Evolutionary conservation across 2,797 vertebrate genomes (phyloP).

Genomic region (Sciurus carolinensis): DNA sequence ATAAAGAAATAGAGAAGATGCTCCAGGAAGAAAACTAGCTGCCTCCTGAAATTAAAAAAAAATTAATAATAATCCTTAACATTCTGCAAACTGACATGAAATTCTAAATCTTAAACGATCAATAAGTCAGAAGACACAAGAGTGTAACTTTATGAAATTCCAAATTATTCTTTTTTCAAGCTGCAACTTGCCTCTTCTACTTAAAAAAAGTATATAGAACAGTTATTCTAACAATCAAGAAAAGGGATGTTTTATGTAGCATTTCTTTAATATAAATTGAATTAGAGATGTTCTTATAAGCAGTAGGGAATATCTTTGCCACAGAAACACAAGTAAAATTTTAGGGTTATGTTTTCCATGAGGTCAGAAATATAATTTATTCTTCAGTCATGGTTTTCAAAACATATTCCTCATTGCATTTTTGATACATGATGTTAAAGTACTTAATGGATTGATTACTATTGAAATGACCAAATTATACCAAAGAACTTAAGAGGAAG

Average conservation of each 20-base stretch:
- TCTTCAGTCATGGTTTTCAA: constrained; percentile 77
- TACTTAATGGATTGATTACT: constrained; percentile 80
- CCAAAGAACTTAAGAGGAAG: constrained; percentile 86
- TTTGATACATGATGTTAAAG: constrained; percentile 85
- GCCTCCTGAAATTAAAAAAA: constrained; percentile 62
- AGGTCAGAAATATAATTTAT: constrained; percentile 81
- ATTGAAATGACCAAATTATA: constrained; percentile 80
- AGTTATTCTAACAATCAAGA: constrained; percentile 75
- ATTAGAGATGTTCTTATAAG: constrained; percentile 66
- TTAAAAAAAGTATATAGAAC: constrained; percentile 41
- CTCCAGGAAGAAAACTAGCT: constrained; percentile 92
- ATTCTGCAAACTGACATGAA: constrained; percentile 80
- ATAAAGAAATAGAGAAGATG: constrained; percentile 98
- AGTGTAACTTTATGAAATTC: constrained; percentile 77
- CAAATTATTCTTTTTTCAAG: constrained; percentile 72
- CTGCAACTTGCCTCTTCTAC: constrained; percentile 75
- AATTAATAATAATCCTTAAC: constrained; percentile 65
- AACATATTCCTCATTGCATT: constrained; percentile 81
- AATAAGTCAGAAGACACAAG: constrained; percentile 78
- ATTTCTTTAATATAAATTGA: constrained; percentile 75
- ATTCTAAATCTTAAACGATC: constrained; percentile 79
- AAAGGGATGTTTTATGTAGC: constrained; percentile 75
- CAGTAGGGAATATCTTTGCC: constrained; percentile 66
- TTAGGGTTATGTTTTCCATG: constrained; percentile 71
- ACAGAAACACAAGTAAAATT: constrained; percentile 73